A percentile compares a stretch with the other conserved stretches of the same genome.
phyloP scores from a whole-genome alignment of 2,113 vertebrate genomes.

The Mixornis gularis region DNA sequence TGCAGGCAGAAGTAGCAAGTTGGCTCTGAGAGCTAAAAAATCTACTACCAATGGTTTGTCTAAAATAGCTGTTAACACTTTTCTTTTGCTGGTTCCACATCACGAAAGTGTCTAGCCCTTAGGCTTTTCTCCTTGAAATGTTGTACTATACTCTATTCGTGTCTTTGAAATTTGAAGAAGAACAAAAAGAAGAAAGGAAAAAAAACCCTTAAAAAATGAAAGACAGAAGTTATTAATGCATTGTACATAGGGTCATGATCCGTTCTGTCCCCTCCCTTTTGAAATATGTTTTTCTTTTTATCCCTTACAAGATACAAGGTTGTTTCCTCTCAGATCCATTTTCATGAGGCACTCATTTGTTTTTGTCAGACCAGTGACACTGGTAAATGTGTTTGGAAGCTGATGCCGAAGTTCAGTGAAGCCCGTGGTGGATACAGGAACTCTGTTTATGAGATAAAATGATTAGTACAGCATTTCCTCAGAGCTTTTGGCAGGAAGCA shows the following conservation, averaged over 20 bases:
- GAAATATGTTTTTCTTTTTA: neutral
- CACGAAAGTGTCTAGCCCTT: neutral
- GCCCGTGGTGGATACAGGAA: neutral
- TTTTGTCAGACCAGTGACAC: neutral
- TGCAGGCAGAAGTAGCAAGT: neutral
- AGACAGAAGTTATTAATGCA: neutral
- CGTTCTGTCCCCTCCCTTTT: neutral
- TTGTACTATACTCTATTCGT: neutral
- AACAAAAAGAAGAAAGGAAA: neutral
- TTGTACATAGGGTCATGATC: neutral
- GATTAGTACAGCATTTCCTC: neutral
- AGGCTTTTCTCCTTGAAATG: neutral
- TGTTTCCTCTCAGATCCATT: neutral
- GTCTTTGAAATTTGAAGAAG: neutral
- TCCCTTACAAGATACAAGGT: neutral
- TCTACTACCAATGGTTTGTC: neutral
- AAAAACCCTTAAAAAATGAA: neutral
- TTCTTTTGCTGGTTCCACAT: neutral
- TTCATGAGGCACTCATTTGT: neutral
- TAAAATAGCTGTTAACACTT: neutral
- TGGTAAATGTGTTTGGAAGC: neutral
- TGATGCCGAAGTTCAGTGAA: neutral
- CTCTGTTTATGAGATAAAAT: neutral
- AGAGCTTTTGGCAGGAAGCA: neutral
- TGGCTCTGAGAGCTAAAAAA: neutral